phyloP scores from a whole-genome alignment of 2,888 invertebrate species.

The Schizaphis graminum region DNA sequence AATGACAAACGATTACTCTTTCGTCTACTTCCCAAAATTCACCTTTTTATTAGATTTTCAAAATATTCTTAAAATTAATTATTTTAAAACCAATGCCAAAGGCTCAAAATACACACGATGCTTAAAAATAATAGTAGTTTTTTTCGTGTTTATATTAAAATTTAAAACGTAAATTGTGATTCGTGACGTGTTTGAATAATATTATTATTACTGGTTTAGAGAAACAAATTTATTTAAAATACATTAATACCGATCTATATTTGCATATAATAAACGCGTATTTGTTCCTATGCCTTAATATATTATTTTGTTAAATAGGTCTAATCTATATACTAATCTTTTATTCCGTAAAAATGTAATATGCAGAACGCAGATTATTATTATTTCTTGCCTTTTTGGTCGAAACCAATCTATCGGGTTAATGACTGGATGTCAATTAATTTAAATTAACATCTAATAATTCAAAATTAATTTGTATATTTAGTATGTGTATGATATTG shows the following conservation, averaged over 20 bases:
- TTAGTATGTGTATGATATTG: neutral
- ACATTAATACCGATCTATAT: conserved; percentile 25
- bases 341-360: neutral
- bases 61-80: neutral
- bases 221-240: conserved; percentile 22
- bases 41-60: neutral
- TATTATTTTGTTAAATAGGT: neutral
- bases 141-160: neutral
- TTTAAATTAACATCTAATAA: neutral
- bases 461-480: neutral
- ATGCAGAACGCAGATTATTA: neutral
- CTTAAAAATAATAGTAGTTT: neutral
- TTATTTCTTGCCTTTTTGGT: neutral
- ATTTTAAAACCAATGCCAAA: neutral
- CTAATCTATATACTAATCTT: neutral
- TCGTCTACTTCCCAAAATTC: neutral
- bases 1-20: neutral
- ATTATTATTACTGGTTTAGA: neutral
- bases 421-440: neutral
- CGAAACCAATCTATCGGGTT: neutral
- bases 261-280: neutral
- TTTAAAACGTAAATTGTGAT: neutral
- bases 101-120: neutral
- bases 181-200: conserved; percentile 15
- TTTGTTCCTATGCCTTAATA: neutral